These are phyloP conservation scores for Notodonta ziczac DNA, from an alignment of 2,888 invertebrate species.

Conservation along the genomic window DNA sequence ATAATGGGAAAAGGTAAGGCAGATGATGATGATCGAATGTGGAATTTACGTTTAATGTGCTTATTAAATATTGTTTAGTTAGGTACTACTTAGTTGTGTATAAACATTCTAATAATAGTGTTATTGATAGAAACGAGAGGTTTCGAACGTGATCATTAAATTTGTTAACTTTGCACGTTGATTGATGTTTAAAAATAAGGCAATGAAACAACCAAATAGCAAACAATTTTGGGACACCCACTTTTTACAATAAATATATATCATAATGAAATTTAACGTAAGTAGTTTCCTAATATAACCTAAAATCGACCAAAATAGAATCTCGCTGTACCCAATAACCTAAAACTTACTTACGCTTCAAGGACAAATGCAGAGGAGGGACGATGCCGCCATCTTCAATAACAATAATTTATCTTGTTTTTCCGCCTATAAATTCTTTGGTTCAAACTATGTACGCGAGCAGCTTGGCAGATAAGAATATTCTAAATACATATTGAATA, in stretches of 20 bases:
- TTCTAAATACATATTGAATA: neutral
- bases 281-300: too few relatives aligned
- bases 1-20: too few relatives aligned
- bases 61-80: slow-evolving; percentile 10
- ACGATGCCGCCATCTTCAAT: neutral
- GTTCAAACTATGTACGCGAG: neutral
- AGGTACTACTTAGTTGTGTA: neutral
- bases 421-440: neutral
- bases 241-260: too few relatives aligned
- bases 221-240: too few relatives aligned
- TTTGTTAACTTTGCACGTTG: too few relatives aligned
- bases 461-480: neutral
- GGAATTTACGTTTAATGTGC: slow-evolving; percentile 39
- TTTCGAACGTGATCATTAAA: neutral
- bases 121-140: neutral
- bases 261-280: too few relatives aligned
- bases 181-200: too few relatives aligned
- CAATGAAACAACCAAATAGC: too few relatives aligned
- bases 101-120: slow-evolving; percentile 1
- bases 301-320: neutral
- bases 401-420: neutral
- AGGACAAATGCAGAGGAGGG: neutral
- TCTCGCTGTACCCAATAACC: neutral
- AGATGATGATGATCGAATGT: too few relatives aligned
- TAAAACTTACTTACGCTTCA: neutral